Evolutionary conservation across 1,140 invertebrate genomes (phyloP).

Genomic region (Pantala flavescens): DNA sequence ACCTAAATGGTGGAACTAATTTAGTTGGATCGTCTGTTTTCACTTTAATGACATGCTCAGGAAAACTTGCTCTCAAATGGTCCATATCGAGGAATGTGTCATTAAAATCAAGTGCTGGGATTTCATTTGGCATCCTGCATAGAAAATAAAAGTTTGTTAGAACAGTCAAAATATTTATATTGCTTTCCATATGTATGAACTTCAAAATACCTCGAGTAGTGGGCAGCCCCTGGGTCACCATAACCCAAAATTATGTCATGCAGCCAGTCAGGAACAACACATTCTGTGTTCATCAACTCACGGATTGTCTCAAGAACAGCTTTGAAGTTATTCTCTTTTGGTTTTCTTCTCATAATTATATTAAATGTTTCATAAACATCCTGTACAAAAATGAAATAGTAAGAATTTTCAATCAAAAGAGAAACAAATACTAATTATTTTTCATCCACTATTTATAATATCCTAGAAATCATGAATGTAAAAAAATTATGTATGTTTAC

Average conservation of each 20-base stretch:
- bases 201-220: conserved; percentile 66
- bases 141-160: conserved; percentile 22
- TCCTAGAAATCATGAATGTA: no score
- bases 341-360: conserved; percentile 91
- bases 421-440: conserved; percentile 12
- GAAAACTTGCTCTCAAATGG: conserved; percentile 81
- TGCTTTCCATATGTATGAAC: conserved; percentile 5
- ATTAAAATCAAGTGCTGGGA: conserved; percentile 83
- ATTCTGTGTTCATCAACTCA: conserved; percentile 98
- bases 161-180: not conserved
- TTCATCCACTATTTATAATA: no score
- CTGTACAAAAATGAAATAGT: conserved; percentile 31
- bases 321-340: conserved; percentile 99
- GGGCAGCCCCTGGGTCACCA: conserved; percentile 90
- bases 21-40: conserved; percentile 53
- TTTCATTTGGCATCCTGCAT: conserved; percentile 62
- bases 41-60: conserved; percentile 60
- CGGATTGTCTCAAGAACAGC: conserved; percentile 97
- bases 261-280: conserved; percentile 97
- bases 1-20: conserved; percentile 72
- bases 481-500: no score
- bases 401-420: not conserved
- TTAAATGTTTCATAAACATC: conserved; percentile 97
- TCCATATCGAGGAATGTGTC: conserved; percentile 93
- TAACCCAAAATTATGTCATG: conserved; percentile 97